Percentiles rank a stretch among this genome's conserved stretches.
phyloP scores from a whole-genome alignment of 1,140 invertebrate genomes.

The Lutraria rhynchaena region DNA sequence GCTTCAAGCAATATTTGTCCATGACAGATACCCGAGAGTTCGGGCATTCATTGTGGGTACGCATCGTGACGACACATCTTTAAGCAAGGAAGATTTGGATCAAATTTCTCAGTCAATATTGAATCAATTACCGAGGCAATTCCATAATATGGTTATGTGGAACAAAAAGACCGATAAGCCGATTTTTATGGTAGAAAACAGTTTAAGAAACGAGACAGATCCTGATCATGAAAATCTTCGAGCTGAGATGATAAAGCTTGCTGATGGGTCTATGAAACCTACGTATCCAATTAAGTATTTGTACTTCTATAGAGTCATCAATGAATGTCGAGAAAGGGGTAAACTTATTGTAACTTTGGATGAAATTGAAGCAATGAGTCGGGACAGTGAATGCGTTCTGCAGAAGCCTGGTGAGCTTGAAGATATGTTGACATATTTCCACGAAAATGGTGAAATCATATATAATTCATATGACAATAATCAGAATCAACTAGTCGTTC shows the following conservation, averaged over 20 bases:
- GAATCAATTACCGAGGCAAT: conserved; percentile 56
- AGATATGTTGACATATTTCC: conserved; percentile 63
- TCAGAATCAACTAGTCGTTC: conserved; percentile 63
- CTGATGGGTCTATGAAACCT: conserved; percentile 53
- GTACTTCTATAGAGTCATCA: conserved; percentile 64
- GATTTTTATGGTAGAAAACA: conserved; percentile 67
- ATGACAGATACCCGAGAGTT: conserved; percentile 57
- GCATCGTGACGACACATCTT: conserved; percentile 57
- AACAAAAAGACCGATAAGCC: conserved; percentile 61
- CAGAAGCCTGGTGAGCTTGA: conserved; percentile 54
- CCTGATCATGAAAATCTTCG: conserved; percentile 59
- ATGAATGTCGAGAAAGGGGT: conserved; percentile 47
- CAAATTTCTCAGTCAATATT: conserved; percentile 42
- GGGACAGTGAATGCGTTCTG: conserved; percentile 56
- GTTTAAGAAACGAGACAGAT: conserved; percentile 58
- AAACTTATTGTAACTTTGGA: conserved; percentile 55
- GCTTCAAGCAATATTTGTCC: conserved; percentile 67
- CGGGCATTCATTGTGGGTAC: conserved; percentile 66
- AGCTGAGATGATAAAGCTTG: conserved; percentile 43
- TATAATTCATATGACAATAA: conserved; percentile 65
- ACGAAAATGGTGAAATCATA: conserved; percentile 63
- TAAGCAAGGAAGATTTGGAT: conserved; percentile 33
- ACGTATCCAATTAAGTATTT: conserved; percentile 64
- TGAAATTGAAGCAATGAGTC: conserved; percentile 40
- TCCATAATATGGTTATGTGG: conserved; percentile 69